Evolutionary conservation across 2,797 vertebrate species (phyloP).

Genomic region (Gallinago solitaria): DNA sequence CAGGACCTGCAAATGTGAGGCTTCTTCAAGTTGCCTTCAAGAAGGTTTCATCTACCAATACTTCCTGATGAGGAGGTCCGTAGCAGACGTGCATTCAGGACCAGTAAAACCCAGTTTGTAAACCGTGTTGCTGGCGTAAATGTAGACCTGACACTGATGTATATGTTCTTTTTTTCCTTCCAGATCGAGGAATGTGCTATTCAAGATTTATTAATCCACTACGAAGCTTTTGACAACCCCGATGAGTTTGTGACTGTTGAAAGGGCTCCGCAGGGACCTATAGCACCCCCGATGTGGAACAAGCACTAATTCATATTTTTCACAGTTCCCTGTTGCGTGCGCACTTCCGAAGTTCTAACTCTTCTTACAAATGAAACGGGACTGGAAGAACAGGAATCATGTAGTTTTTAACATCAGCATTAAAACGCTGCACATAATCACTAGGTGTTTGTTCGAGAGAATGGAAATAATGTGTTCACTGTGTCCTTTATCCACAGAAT

Average conservation of each 20-base stretch:
- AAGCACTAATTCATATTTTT: constrained; percentile 82
- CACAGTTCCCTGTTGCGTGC: neutral
- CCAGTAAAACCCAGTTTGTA: neutral
- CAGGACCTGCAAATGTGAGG: neutral
- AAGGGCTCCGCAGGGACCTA: constrained; percentile 87
- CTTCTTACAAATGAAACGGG: neutral
- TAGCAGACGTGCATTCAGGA: neutral
- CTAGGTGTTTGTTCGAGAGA: constrained; percentile 10
- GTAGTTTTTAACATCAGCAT: constrained; percentile 34
- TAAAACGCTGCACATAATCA: constrained; percentile 34
- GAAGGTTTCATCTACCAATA: neutral
- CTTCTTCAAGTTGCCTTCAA: neutral
- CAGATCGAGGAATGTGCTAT: constrained; percentile 96
- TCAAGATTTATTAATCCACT: constrained; percentile 91
- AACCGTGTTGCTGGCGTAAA: neutral
- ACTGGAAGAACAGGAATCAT: constrained; percentile 3
- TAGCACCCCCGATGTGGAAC: constrained; percentile 93
- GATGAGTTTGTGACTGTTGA: constrained; percentile 94
- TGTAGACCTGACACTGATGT: neutral
- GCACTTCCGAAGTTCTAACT: neutral
- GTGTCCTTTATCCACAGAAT: constrained; percentile 16
- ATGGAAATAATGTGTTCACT: constrained; percentile 38
- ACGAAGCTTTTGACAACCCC: constrained; percentile 88
- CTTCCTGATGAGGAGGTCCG: neutral
- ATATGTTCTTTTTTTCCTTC: neutral